Percentiles rank a stretch among this genome's conserved stretches.
These are phyloP conservation scores for Eremobia ochroleuca DNA, from an alignment of 2,888 invertebrate species.

Conservation along the genomic window DNA sequence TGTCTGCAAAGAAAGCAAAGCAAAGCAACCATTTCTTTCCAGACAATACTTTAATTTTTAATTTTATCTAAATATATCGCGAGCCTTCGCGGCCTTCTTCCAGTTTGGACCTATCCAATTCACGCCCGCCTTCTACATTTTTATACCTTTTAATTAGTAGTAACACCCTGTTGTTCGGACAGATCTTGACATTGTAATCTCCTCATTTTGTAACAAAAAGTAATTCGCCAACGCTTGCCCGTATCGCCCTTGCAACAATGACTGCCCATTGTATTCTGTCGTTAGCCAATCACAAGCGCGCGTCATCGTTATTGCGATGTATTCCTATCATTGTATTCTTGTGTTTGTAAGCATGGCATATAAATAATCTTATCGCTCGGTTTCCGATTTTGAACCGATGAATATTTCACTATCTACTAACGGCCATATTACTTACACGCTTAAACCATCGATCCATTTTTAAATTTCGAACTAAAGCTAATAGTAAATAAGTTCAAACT, in stretches of 20 bases:
- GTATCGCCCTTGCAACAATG: conserved; percentile 39
- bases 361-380: conserved; percentile 1
- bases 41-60: no score
- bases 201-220: conserved; percentile 6
- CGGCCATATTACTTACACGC: background rate
- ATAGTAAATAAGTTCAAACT: background rate
- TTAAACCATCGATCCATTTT: background rate
- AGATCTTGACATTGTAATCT: background rate
- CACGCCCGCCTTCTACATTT: background rate
- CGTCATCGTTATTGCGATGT: conserved; percentile 18
- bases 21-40: no score
- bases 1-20: no score
- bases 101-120: background rate
- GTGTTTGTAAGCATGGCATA: conserved; percentile 14
- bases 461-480: background rate
- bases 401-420: background rate
- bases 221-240: conserved; percentile 17
- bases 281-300: conserved; percentile 28
- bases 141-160: background rate
- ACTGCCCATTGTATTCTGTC: conserved; percentile 33
- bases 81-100: background rate
- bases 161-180: background rate
- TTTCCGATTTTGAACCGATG: conserved; percentile 5
- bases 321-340: conserved; percentile 28
- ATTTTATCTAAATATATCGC: background rate